phyloP scores from a whole-genome alignment of 2,113 vertebrate genomes.

The Laterallus jamaicensis region DNA sequence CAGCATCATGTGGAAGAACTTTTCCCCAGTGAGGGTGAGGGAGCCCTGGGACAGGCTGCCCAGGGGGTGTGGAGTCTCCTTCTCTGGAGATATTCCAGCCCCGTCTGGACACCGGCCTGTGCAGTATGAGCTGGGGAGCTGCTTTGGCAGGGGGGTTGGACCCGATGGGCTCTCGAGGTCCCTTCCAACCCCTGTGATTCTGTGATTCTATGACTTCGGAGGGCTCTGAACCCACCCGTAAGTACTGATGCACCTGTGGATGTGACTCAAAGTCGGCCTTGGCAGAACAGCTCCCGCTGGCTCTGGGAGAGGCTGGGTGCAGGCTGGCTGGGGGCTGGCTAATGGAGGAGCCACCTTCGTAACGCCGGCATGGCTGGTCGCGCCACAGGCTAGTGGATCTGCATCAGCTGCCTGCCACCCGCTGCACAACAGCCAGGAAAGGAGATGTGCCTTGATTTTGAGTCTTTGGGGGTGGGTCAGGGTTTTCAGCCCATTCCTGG shows the following conservation, averaged over 20 bases:
- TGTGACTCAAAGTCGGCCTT: accelerated
- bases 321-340: neutral
- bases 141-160: too few relatives aligned
- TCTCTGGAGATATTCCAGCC: too few relatives aligned
- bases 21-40: too few relatives aligned
- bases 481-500: neutral
- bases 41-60: too few relatives aligned
- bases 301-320: neutral
- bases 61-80: too few relatives aligned
- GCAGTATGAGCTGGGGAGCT: too few relatives aligned
- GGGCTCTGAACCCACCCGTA: neutral
- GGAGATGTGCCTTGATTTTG: neutral
- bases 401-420: neutral
- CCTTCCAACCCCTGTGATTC: too few relatives aligned
- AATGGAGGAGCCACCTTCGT: neutral
- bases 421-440: neutral
- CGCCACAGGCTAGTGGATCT: neutral
- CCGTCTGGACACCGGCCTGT: too few relatives aligned
- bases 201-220: neutral
- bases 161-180: too few relatives aligned
- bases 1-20: too few relatives aligned
- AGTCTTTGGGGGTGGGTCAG: neutral
- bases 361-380: neutral
- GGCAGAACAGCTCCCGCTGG: neutral
- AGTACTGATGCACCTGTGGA: neutral